These are phyloP conservation scores for Microcebus ravelobensis DNA, from an alignment of 2,113 vertebrate species.

Conservation along the genomic window DNA sequence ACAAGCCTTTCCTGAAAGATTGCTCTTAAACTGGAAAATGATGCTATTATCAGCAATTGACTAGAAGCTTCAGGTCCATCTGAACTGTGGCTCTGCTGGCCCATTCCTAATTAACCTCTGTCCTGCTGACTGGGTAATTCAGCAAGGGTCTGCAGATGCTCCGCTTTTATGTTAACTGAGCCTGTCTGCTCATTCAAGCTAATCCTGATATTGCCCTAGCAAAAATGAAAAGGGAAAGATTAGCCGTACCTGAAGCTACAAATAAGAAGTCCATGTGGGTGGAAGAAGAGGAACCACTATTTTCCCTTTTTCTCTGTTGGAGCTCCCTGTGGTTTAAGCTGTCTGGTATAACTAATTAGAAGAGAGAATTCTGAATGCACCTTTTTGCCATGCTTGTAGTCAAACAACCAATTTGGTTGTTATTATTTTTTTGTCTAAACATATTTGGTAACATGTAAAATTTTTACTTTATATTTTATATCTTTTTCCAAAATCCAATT, in stretches of 20 bases:
- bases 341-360: background rate
- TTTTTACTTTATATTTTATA: background rate
- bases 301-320: background rate
- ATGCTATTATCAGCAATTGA: slow-evolving; percentile 11
- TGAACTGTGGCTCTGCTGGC: slow-evolving; percentile 12
- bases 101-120: slow-evolving; percentile 49
- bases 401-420: background rate
- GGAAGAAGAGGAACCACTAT: background rate
- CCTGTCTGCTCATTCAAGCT: slow-evolving; percentile 20
- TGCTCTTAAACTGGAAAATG: slow-evolving; percentile 35
- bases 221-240: slow-evolving; percentile 59
- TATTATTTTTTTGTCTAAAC: background rate
- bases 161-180: slow-evolving; percentile 35
- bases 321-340: background rate
- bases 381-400: background rate
- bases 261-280: background rate
- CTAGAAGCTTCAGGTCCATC: background rate
- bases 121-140: slow-evolving; percentile 40
- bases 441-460: background rate
- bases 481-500: background rate
- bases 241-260: background rate
- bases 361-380: background rate
- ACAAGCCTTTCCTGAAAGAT: background rate
- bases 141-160: background rate
- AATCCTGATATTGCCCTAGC: background rate